phyloP scores from a whole-genome alignment of 2,113 vertebrate species.

The Microcebus jonahi region DNA sequence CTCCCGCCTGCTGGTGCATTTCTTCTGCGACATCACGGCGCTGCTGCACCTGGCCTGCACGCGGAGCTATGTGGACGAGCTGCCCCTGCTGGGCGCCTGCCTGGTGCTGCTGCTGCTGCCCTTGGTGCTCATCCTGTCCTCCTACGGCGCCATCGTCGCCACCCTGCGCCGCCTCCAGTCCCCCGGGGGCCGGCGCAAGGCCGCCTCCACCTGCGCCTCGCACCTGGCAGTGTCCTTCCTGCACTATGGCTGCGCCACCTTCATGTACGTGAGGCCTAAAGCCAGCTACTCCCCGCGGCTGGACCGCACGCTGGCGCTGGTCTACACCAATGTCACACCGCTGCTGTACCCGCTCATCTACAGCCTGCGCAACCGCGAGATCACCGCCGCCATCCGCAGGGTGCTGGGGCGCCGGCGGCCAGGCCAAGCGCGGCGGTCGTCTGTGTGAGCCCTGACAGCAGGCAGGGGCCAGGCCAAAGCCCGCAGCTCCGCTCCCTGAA shows the following conservation, averaged over 20 bases:
- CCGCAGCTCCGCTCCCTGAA: neutral
- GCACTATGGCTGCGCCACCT: constrained; percentile 82
- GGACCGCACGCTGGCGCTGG: constrained; percentile 81
- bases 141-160: constrained; percentile 55
- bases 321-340: constrained; percentile 83
- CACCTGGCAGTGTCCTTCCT: constrained; percentile 81
- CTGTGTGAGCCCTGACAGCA: neutral
- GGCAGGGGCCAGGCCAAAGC: neutral
- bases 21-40: constrained; percentile 76
- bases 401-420: constrained; percentile 33
- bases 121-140: constrained; percentile 79
- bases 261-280: constrained; percentile 80
- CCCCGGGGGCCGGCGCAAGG: constrained; percentile 67
- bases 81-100: constrained; percentile 79
- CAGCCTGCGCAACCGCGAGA: constrained; percentile 77
- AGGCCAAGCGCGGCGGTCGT: rapidly evolving
- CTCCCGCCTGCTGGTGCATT: constrained; percentile 55
- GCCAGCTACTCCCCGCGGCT: constrained; percentile 69
- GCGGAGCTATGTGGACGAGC: neutral
- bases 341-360: constrained; percentile 82
- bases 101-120: constrained; percentile 81
- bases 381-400: constrained; percentile 60
- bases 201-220: constrained; percentile 81
- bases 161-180: constrained; percentile 58
- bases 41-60: constrained; percentile 78